A percentile compares a stretch with the other conserved stretches of the same genome.
Conservation (phyloP, 1,140 invertebrate species). For the Meloidogyne chitwoodi region DNA sequence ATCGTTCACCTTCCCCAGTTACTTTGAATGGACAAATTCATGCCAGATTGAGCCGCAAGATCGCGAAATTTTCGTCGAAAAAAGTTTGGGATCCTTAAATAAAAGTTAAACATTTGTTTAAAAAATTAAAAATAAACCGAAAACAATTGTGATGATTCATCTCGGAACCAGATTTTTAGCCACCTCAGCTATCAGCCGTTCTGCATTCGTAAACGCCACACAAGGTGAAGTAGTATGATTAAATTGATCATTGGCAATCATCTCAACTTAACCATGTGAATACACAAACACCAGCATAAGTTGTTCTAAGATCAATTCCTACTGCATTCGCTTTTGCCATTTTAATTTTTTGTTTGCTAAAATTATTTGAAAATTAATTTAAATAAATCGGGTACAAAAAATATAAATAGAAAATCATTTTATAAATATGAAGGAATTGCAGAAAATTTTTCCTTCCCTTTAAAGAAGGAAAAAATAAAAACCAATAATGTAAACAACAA, state of each 20-base stretch:
- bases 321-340: slow-evolving; percentile 61
- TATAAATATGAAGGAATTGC: too few relatives aligned
- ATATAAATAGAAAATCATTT: too few relatives aligned
- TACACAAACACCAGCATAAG: slow-evolving; percentile 66
- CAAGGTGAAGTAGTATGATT: slow-evolving; percentile 94
- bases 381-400: neutral
- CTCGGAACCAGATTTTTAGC: slow-evolving; percentile 77
- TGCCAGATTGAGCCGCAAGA: slow-evolving; percentile 68
- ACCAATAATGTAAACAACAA: too few relatives aligned
- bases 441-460: too few relatives aligned
- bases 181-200: slow-evolving; percentile 91
- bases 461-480: too few relatives aligned
- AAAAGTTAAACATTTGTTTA: slow-evolving; percentile 40
- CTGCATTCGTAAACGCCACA: slow-evolving; percentile 92
- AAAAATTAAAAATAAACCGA: slow-evolving; percentile 60
- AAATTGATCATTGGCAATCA: slow-evolving; percentile 16
- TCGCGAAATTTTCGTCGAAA: slow-evolving; percentile 90
- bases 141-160: slow-evolving; percentile 59
- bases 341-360: slow-evolving; percentile 18
- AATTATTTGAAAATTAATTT: neutral
- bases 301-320: slow-evolving; percentile 66
- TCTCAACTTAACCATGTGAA: slow-evolving; percentile 52
- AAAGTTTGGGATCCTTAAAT: slow-evolving; percentile 72
- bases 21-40: slow-evolving; percentile 68
- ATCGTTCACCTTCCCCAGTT: slow-evolving; percentile 51